phyloP scores from a whole-genome alignment of 2,888 invertebrate genomes.

The Scaptodrosophila latifasciaeformis region DNA sequence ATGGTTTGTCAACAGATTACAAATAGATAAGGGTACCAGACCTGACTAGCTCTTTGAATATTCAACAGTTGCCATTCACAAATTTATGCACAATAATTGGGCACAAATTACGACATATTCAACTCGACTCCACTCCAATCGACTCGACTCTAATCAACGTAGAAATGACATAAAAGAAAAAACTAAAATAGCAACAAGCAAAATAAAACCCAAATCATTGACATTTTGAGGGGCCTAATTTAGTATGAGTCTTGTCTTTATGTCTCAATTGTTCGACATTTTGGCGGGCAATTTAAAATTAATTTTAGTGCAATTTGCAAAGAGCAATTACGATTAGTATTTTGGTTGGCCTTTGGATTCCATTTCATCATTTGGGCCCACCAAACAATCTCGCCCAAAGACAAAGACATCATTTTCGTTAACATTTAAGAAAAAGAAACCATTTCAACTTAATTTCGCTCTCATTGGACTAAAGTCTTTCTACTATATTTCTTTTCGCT shows the following conservation, averaged over 20 bases:
- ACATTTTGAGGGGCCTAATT: constrained; percentile 44
- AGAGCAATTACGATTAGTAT: constrained; percentile 45
- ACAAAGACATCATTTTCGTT: constrained; percentile 48
- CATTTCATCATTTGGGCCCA: not conserved
- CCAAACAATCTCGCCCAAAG: not conserved
- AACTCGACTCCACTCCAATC: constrained; percentile 15
- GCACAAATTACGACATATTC: constrained; percentile 56
- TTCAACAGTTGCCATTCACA: constrained; percentile 38
- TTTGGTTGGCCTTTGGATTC: constrained; percentile 17
- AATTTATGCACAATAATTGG: constrained; percentile 61
- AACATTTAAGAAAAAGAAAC: constrained; percentile 37
- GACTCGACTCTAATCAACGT: too few relatives aligned
- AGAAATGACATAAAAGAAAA: constrained; percentile 23
- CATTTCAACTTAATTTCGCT: constrained; percentile 11
- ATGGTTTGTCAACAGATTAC: constrained; percentile 34
- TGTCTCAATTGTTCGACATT: constrained; percentile 61
- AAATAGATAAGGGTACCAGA: constrained; percentile 28
- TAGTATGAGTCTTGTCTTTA: constrained; percentile 18
- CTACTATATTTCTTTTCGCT: constrained; percentile 21
- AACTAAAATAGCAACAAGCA: too few relatives aligned
- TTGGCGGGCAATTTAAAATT: constrained; percentile 63
- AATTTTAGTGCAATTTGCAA: constrained; percentile 60
- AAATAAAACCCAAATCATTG: constrained; percentile 48
- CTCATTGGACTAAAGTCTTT: constrained; percentile 14
- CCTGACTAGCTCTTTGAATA: constrained; percentile 36